Conservation (phyloP, 2,888 invertebrate genomes). For the Tillus elongatus region DNA sequence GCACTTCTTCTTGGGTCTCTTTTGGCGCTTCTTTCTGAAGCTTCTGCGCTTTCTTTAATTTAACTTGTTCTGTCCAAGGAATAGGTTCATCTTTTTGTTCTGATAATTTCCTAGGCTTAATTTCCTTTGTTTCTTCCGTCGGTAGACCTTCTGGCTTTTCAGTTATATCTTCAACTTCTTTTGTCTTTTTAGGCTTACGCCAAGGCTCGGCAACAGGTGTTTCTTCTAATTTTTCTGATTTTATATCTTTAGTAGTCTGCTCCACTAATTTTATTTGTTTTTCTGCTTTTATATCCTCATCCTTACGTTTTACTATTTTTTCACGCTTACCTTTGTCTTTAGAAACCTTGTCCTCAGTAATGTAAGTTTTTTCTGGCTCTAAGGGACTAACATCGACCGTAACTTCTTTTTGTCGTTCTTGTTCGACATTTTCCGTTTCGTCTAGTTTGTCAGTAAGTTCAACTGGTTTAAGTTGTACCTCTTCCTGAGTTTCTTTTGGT, state of each 20-base stretch:
- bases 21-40: conserved; percentile 46
- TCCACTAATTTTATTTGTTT: too few species aligned
- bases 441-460: conserved; percentile 31
- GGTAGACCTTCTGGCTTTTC: too few species aligned
- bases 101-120: conserved; percentile 14
- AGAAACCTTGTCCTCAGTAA: too few species aligned
- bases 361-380: too few species aligned
- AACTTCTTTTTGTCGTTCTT: too few species aligned
- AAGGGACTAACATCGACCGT: too few species aligned
- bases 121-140: too few species aligned
- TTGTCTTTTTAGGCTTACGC: conserved; percentile 11
- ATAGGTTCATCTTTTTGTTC: conserved; percentile 21
- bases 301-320: too few species aligned
- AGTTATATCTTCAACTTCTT: conserved; percentile 19
- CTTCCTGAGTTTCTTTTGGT: conserved; percentile 35
- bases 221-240: too few species aligned
- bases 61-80: conserved; percentile 54
- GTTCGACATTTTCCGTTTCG: conserved; percentile 18
- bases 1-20: conserved; percentile 43
- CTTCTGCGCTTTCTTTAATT: conserved; percentile 40
- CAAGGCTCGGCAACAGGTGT: neutral
- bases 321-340: too few species aligned
- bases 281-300: too few species aligned
- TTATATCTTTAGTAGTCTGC: too few species aligned
- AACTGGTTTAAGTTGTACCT: conserved; percentile 41